Conservation (phyloP, 2,113 vertebrate genomes). For the Lamprotornis superbus region DNA sequence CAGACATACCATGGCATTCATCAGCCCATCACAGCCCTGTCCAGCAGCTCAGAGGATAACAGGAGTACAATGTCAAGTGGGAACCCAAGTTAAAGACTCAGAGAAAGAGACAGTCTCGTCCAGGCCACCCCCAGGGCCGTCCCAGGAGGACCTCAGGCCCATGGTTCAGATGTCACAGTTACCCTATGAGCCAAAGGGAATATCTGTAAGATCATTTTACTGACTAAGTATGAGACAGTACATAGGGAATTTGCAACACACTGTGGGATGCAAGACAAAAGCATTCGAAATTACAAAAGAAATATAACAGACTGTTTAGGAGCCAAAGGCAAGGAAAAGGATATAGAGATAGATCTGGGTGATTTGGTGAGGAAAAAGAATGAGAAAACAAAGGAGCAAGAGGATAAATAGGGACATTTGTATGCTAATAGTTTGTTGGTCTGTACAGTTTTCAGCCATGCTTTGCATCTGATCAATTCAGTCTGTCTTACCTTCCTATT, state of each 20-base stretch:
- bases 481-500: neutral
- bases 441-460: neutral
- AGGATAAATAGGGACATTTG: neutral
- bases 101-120: neutral
- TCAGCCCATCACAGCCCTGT: neutral
- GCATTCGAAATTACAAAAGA: neutral
- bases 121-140: neutral
- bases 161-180: neutral
- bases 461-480: neutral
- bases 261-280: neutral
- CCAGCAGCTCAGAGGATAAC: neutral
- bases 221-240: neutral
- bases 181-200: neutral
- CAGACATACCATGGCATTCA: too few relatives aligned
- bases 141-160: neutral
- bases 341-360: neutral
- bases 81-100: neutral
- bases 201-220: neutral
- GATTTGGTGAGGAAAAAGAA: neutral
- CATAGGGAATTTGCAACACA: neutral
- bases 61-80: neutral
- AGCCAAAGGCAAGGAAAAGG: neutral
- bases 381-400: neutral
- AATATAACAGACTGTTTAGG: neutral
- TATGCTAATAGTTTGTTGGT: neutral